These are phyloP conservation scores for Rhabdomys pumilio DNA, from an alignment of 2,797 vertebrate genomes.

Conservation along the genomic window DNA sequence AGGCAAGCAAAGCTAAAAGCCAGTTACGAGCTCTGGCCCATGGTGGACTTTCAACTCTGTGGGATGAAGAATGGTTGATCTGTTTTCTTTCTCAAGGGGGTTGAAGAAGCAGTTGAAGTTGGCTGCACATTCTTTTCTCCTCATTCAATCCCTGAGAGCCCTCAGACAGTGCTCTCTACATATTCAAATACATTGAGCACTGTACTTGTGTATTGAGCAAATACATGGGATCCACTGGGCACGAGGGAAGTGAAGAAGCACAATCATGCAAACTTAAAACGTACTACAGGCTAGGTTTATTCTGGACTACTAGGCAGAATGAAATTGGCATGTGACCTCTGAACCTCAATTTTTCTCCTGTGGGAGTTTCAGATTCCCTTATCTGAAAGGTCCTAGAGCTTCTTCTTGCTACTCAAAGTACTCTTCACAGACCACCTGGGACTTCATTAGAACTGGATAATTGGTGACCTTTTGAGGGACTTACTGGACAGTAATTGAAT, in stretches of 20 bases:
- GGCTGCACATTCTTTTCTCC: background rate
- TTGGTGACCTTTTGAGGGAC: background rate
- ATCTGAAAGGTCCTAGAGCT: background rate
- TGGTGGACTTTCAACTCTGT: background rate
- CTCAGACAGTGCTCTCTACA: background rate
- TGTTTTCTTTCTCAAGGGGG: background rate
- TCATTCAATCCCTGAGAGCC: background rate
- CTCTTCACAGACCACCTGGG: background rate
- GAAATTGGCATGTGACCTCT: slow-evolving; percentile 20
- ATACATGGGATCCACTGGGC: background rate
- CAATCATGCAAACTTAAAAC: background rate
- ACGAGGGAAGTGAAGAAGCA: background rate
- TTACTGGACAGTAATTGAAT: background rate
- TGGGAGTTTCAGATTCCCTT: background rate
- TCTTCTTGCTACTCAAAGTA: background rate
- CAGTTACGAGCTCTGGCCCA: background rate
- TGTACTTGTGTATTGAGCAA: too few species aligned
- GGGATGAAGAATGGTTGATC: background rate
- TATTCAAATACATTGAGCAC: background rate
- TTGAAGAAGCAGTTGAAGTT: background rate
- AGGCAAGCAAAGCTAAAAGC: background rate
- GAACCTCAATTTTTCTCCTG: background rate
- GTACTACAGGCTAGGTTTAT: background rate
- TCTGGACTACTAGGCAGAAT: background rate
- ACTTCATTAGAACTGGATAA: slow-evolving; percentile 23